Evolutionary conservation across 2,888 invertebrate genomes (phyloP).

Genomic region (Melipona beecheii): DNA sequence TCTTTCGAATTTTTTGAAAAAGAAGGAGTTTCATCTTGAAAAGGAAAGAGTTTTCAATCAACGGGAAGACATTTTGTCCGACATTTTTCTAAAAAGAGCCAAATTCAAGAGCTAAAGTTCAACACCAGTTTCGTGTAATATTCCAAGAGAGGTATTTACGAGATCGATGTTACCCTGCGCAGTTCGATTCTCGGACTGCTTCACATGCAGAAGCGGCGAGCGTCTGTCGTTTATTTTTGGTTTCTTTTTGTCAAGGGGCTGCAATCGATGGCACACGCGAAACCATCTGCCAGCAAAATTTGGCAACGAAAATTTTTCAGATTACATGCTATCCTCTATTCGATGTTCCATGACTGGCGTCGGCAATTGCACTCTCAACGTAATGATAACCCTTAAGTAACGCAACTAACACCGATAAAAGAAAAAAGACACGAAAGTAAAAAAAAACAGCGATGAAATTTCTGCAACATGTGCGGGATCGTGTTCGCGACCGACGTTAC

Average conservation of each 20-base stretch:
- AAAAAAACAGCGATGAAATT: not conserved
- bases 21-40: not conserved
- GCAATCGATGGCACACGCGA: slow-evolving; percentile 14
- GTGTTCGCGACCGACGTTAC: not conserved
- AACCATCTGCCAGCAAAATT: slow-evolving; percentile 38
- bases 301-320: slow-evolving; percentile 18
- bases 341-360: not conserved
- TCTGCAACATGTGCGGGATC: not conserved
- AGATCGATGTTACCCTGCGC: slow-evolving; percentile 24
- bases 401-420: not conserved
- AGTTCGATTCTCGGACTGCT: not conserved
- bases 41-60: too few relatives aligned
- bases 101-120: not conserved
- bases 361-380: slow-evolving; percentile 18
- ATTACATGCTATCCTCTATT: slow-evolving; percentile 23
- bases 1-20: not conserved
- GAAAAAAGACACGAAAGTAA: too few relatives aligned
- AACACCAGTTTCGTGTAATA: not conserved
- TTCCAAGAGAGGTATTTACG: not conserved
- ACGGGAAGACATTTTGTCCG: not conserved
- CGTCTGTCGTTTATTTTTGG: slow-evolving; percentile 14
- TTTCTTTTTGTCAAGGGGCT: slow-evolving; percentile 2
- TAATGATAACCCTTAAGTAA: not conserved
- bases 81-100: not conserved
- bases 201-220: not conserved